phyloP scores from a whole-genome alignment of 2,113 vertebrate genomes.

The Athene cunicularia region DNA sequence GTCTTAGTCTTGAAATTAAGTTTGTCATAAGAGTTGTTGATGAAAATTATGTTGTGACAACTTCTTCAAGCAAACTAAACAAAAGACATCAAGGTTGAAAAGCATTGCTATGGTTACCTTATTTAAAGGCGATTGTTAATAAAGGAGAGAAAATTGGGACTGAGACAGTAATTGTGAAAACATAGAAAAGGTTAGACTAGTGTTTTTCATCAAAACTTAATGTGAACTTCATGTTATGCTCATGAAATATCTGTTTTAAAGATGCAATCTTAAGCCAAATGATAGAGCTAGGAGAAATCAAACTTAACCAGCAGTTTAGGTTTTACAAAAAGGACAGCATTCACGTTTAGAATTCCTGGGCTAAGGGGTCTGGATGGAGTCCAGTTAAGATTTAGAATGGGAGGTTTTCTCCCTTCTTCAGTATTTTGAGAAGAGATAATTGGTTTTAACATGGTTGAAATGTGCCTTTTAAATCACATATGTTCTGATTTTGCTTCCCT shows the following conservation, averaged over 20 bases:
- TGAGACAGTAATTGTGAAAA: constrained; percentile 51
- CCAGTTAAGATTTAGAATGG: neutral
- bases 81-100: constrained; percentile 13
- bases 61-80: constrained; percentile 45
- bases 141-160: constrained; percentile 41
- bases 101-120: constrained; percentile 50
- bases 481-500: constrained; percentile 35
- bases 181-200: constrained; percentile 29
- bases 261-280: neutral
- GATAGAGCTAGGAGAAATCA: neutral
- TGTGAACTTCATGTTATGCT: constrained; percentile 2
- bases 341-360: neutral
- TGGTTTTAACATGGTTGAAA: neutral
- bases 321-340: neutral
- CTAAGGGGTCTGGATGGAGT: neutral
- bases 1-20: neutral
- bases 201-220: constrained; percentile 49
- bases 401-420: neutral
- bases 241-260: constrained; percentile 29
- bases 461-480: neutral
- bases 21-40: neutral
- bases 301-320: neutral
- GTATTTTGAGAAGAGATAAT: neutral
- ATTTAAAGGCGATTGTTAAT: constrained; percentile 52
- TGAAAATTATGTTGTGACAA: constrained; percentile 14